phyloP scores from a whole-genome alignment of 1,140 invertebrate species.

The Cepaea nemoralis region DNA sequence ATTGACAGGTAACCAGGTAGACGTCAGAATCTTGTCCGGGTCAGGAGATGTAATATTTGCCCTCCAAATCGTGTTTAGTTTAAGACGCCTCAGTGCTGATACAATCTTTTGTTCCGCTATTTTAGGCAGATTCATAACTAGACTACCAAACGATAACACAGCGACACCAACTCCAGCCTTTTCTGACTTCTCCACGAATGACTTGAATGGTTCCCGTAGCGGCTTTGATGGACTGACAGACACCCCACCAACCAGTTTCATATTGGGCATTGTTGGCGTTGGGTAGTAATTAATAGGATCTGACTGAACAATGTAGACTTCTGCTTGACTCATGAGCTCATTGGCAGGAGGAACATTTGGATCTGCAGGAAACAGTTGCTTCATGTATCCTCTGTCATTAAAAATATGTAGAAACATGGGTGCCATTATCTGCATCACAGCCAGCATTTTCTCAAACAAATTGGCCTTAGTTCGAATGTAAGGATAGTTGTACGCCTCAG shows the following conservation, averaged over 20 bases:
- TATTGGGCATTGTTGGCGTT: slow-evolving; percentile 45
- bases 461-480: slow-evolving; percentile 20
- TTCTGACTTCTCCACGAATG: slow-evolving; percentile 9
- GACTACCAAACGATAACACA: slow-evolving; percentile 49
- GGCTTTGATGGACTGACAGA: slow-evolving; percentile 32
- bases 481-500: not conserved
- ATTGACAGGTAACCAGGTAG: slow-evolving; percentile 42
- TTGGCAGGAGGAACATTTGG: too few species aligned
- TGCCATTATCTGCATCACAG: not conserved
- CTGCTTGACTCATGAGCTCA: too few species aligned
- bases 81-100: slow-evolving; percentile 1
- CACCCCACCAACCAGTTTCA: slow-evolving; percentile 48
- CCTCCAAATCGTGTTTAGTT: too few species aligned
- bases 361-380: slow-evolving; percentile 23
- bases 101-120: slow-evolving; percentile 36
- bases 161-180: slow-evolving; percentile 39
- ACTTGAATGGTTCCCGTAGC: slow-evolving; percentile 10
- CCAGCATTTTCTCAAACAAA: slow-evolving; percentile 27
- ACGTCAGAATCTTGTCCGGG: slow-evolving; percentile 27
- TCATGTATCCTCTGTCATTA: not conserved
- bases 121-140: slow-evolving; percentile 26
- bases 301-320: too few species aligned
- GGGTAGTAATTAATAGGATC: slow-evolving; percentile 53
- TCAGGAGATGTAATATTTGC: slow-evolving; percentile 16
- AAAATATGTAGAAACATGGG: not conserved